Percentiles rank a stretch among this genome's conserved stretches.
These are phyloP conservation scores for Pelecanoides urinatrix DNA, from an alignment of 2,113 vertebrate species.

Conservation along the genomic window DNA sequence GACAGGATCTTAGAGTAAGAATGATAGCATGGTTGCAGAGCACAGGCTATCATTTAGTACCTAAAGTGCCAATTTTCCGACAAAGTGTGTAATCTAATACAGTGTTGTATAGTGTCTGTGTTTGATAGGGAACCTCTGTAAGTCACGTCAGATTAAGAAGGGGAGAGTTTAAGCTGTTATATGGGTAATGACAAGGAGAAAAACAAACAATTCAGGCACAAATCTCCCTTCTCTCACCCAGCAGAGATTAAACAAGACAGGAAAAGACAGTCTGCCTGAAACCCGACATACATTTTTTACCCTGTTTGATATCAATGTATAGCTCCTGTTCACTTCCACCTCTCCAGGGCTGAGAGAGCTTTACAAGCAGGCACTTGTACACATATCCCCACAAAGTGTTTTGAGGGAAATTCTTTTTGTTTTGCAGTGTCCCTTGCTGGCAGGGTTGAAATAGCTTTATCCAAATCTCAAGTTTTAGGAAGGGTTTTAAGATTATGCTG, in stretches of 20 bases:
- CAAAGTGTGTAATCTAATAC: constrained; percentile 51
- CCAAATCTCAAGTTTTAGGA: background rate
- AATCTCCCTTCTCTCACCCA: background rate
- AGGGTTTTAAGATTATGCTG: background rate
- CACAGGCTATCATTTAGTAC: constrained; percentile 26
- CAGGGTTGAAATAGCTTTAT: background rate
- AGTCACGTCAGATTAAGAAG: constrained; percentile 51
- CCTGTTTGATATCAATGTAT: background rate
- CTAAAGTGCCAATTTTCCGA: constrained; percentile 53
- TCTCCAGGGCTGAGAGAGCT: background rate
- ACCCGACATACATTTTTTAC: background rate
- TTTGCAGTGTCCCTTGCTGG: background rate
- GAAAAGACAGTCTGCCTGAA: constrained; percentile 7
- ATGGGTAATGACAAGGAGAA: constrained; percentile 29
- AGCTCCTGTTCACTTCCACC: background rate
- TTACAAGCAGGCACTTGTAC: background rate
- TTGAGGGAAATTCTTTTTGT: background rate
- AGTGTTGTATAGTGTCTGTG: background rate
- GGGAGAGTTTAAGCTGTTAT: background rate
- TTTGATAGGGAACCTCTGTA: constrained; percentile 26
- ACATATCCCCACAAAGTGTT: background rate
- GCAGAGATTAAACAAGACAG: background rate
- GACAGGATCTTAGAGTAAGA: constrained; percentile 40
- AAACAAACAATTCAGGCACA: constrained; percentile 30
- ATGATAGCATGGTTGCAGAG: constrained; percentile 32